These are phyloP conservation scores for Charina bottae DNA, from an alignment of 2,113 vertebrate genomes.

Conservation along the genomic window DNA sequence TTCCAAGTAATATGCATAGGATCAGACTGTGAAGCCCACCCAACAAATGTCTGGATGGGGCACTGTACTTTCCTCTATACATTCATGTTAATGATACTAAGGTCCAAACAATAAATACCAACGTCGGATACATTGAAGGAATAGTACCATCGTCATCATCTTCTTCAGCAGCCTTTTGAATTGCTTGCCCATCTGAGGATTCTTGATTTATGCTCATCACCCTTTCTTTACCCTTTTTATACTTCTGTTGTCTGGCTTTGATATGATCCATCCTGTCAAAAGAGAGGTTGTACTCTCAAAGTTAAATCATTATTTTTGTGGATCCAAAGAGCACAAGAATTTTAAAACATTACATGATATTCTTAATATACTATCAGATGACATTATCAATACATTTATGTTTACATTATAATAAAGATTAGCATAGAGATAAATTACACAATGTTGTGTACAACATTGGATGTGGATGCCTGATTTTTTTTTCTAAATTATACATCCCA, in stretches of 20 bases:
- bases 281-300: constrained; percentile 26
- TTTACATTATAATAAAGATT: not conserved
- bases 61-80: not conserved
- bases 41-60: not conserved
- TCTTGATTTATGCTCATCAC: constrained; percentile 91
- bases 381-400: not conserved
- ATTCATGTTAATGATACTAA: constrained; percentile 30
- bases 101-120: constrained; percentile 4
- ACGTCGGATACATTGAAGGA: not conserved
- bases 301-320: fast-evolving
- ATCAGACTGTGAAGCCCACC: not conserved
- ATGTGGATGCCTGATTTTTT: not conserved
- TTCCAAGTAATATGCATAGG: not conserved
- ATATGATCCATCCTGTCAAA: constrained; percentile 95
- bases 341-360: not conserved
- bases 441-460: not conserved
- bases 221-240: constrained; percentile 97
- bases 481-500: not conserved
- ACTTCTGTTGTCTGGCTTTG: constrained; percentile 96
- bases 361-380: not conserved
- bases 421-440: not conserved
- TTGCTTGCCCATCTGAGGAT: constrained; percentile 83
- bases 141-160: constrained; percentile 81
- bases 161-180: constrained; percentile 81
- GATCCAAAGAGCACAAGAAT: not conserved